Percentiles rank a stretch among this genome's conserved stretches.
phyloP scores from a whole-genome alignment of 2,888 invertebrate species.

The Invenusta paracnida region DNA sequence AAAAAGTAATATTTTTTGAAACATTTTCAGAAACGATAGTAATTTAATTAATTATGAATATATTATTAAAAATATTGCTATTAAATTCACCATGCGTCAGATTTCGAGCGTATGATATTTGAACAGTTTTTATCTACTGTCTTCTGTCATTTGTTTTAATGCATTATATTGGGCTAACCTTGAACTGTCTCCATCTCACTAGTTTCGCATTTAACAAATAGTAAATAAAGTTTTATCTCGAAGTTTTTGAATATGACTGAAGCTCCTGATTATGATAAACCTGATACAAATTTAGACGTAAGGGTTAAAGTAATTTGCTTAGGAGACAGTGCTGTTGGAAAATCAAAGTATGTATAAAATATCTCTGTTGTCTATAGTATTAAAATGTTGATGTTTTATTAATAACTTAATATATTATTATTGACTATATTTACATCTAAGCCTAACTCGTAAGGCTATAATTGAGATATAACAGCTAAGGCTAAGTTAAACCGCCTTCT shows the following conservation, averaged over 20 bases:
- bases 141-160: background rate
- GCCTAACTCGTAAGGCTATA: too few relatives aligned
- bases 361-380: constrained; percentile 31
- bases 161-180: background rate
- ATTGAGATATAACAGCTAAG: too few relatives aligned
- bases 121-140: background rate
- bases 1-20: too few relatives aligned
- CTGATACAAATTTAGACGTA: constrained; percentile 47
- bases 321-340: constrained; percentile 65
- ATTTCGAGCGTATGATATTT: too few relatives aligned
- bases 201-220: constrained; percentile 8
- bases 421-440: too few relatives aligned
- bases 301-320: constrained; percentile 64
- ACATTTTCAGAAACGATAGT: too few relatives aligned
- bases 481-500: too few relatives aligned
- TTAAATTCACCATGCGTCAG: too few relatives aligned
- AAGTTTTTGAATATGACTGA: constrained; percentile 32
- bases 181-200: constrained; percentile 13
- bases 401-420: too few relatives aligned
- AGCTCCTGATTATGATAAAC: constrained; percentile 46
- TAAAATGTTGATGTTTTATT: too few relatives aligned
- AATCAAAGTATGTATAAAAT: constrained; percentile 63
- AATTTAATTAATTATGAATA: background rate
- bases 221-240: background rate
- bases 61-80: too few relatives aligned